Evolutionary conservation across 2,113 vertebrate genomes (phyloP), one percentile per base, ranked within the genome.

Genomic region (Carollia perspicillata): DNA sequence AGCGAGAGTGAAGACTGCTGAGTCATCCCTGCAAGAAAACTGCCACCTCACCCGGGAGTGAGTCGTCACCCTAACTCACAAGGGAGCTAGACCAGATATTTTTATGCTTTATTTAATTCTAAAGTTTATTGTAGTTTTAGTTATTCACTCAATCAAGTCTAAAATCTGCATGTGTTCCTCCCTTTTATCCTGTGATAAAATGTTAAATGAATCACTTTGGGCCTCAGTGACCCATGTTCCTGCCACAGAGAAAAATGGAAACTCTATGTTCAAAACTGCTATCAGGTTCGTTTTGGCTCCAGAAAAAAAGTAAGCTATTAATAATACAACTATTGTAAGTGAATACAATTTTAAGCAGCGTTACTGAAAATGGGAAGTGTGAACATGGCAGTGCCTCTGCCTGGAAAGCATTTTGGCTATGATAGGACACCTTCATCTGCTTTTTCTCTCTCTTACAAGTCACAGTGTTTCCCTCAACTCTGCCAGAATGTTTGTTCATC

Each of bases 181-280:
- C 28, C 60, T 69, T 71, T 44, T 58, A 44, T 51, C 58, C n/a
- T n/a, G n/a, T n/a, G n/a, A n/a, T n/a, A n/a, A n/a, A n/a, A n/a
- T n/a, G n/a, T n/a, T n/a, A n/a, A n/a, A n/a, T n/a, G n/a, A n/a
- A 85, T 80, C 49, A 35, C 51, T 91, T 35, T 55, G 40, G 68
- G 65, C 86, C 35, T 84, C 51, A 88, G 49, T 77, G 58, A 85
- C 58, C 58, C 20, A 91, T 20, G 6, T 28, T 35, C 79, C 18
- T 84, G 18, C 51, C 72, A 72, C 12, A 60, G 92, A 84, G 85
- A 88, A 68, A 94, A 88, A 90, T 72, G 55, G 84, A 60, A 85
- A 65, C 18, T 79, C 14, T 63, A 40, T 49, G 35, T 79, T 96
- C 30, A 80, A 88, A 58, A 17, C 20, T 75, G 51, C 23, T 65